phyloP scores from a whole-genome alignment of 2,797 vertebrate species.

The Typhlichthys eigenmanni region DNA sequence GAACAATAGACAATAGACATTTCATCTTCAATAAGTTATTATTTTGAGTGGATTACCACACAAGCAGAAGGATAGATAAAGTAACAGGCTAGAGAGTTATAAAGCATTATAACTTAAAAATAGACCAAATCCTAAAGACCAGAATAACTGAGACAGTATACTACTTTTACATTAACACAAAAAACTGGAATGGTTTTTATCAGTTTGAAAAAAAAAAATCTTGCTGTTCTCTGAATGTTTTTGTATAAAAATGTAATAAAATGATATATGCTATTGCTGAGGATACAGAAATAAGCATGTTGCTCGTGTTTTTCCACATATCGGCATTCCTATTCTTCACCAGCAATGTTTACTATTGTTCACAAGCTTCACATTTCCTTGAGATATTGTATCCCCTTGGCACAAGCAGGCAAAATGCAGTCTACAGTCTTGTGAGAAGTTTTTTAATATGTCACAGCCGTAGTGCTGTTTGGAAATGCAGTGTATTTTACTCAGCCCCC shows the following conservation, averaged over 20 bases:
- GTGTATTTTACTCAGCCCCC: slow-evolving; percentile 78
- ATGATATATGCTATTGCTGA: slow-evolving; percentile 13
- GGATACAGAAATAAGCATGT: slow-evolving; percentile 17
- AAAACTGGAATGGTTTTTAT: too few species aligned
- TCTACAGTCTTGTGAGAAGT: slow-evolving; percentile 53
- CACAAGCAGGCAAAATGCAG: slow-evolving; percentile 23
- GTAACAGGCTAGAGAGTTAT: background rate
- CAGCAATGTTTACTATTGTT: slow-evolving; percentile 47
- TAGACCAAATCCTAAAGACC: background rate
- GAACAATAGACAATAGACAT: slow-evolving; percentile 28
- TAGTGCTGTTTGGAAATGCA: slow-evolving; percentile 77
- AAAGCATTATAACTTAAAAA: background rate
- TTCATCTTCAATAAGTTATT: slow-evolving; percentile 4
- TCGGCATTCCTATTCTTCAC: slow-evolving; percentile 44
- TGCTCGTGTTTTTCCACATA: slow-evolving; percentile 32
- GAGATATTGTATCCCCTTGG: slow-evolving; percentile 55
- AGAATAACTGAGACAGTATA: slow-evolving; percentile 1
- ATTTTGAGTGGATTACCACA: slow-evolving; percentile 20
- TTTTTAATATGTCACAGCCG: slow-evolving; percentile 76
- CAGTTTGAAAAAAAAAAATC: too few species aligned
- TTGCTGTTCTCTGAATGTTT: too few species aligned
- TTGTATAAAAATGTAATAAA: too few species aligned
- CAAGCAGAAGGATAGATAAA: background rate
- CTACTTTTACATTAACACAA: background rate
- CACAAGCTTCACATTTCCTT: slow-evolving; percentile 47